Base-by-base conservation (phyloP, 2,113 vertebrate species). In the Triplophysa dalaica region DNA sequence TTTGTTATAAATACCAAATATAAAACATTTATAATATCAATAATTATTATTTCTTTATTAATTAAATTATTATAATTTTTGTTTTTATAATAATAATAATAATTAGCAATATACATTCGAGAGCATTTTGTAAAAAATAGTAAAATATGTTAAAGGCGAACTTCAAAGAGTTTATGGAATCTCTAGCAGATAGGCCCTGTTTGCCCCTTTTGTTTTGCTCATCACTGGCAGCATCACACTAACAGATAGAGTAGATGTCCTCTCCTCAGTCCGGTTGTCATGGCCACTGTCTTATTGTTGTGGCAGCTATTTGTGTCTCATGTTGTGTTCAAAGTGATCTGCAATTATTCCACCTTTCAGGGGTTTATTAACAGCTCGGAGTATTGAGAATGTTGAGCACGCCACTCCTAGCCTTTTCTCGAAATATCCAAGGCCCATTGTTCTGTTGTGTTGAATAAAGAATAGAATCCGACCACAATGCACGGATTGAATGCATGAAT, bases 231-330 rank as follows among this genome's bases (percentile, higher is more conserved):
- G 19, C 72, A 22, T 66, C 54, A 69, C 79, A n/a, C 70, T 65
- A 65, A 43, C 78, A 54, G 62, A 80, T 56, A 66, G 62, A 75
- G 70, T 50, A 45, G 62, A 67, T 80, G 79, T 60, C 79, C 61
- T 67, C 79, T 50, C 72, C 50, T 67, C 64, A 69, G 64, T 60
- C 72, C 58, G 62, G 79, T 81, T 81, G 79, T 81, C 79, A 81
- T 81, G 79, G 79, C 38, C 79, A 81, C 79, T 75, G 72, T 48
- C 64, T 66, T 72, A 50, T 75, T 75, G 79, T 81, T 81, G 26
- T 76, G 45, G 43, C 62, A 52, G 74, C 74, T 76, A 76, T 81
- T 81, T 81, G 70, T 48, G 41, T 75, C 79, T 75, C 56, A 75
- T 81, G 72, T 74, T 68, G 70, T 81, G 58, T 67, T 81, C 48